Evolutionary conservation across 2,113 vertebrate species (phyloP).

Genomic region (Mesitornis unicolor): DNA sequence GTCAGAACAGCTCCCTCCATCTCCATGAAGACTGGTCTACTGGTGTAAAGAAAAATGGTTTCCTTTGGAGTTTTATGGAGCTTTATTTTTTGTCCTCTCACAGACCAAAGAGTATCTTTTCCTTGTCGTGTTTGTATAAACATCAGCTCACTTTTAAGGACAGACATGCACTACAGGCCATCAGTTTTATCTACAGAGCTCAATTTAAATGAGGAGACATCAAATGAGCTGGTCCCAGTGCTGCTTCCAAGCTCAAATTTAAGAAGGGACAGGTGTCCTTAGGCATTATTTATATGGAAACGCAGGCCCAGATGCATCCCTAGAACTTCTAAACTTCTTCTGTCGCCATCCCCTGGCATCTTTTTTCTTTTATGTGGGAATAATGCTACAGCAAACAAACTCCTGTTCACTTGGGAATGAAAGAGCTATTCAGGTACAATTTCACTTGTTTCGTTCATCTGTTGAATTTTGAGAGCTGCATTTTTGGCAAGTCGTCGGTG

Average conservation of each 20-base stretch:
- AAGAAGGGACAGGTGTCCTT: background rate
- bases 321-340: background rate
- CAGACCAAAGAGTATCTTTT: conserved; percentile 14
- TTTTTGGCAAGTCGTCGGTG: background rate
- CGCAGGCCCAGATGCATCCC: background rate
- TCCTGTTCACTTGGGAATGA: background rate
- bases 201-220: background rate
- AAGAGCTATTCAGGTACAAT: background rate
- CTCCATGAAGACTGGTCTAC: background rate
- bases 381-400: background rate
- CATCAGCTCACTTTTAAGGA: background rate
- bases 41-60: background rate
- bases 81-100: background rate
- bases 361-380: background rate
- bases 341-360: background rate
- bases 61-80: background rate
- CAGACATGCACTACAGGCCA: background rate
- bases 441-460: background rate
- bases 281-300: conserved; percentile 4
- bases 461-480: background rate
- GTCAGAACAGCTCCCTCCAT: conserved; percentile 18
- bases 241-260: background rate
- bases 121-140: background rate
- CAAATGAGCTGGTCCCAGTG: background rate
- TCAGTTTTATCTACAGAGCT: background rate